Conservation (phyloP, 35 echinoderm and acorn worm genomes). For the Hemicentrotus pulcherrimus region DNA sequence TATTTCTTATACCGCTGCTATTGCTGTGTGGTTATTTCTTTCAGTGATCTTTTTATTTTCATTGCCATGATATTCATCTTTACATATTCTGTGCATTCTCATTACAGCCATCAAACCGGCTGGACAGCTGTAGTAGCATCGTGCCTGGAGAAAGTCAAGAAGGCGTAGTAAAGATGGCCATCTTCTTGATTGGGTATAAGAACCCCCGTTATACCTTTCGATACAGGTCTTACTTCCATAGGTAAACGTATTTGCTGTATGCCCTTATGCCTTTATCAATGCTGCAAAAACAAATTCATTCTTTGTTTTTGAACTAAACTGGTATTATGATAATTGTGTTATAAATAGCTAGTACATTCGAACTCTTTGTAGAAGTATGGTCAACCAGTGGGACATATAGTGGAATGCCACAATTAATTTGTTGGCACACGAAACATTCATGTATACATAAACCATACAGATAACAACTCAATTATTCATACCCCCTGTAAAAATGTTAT, state of each 20-base stretch:
- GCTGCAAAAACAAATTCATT: not conserved
- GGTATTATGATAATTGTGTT: no score
- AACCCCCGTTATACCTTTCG: not conserved
- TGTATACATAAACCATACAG: not conserved
- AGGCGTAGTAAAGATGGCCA: not conserved
- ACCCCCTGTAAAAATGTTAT: no score
- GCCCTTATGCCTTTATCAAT: not conserved
- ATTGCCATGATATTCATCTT: not conserved
- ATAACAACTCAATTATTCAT: not conserved
- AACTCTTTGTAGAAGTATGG: no score
- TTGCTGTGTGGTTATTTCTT: not conserved
- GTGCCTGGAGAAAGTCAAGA: conserved; percentile 73
- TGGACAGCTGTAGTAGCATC: conserved; percentile 94
- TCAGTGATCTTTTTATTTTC: not conserved
- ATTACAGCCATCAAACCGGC: conserved; percentile 92
- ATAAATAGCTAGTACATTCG: no score
- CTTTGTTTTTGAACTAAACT: not conserved
- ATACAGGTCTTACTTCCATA: not conserved
- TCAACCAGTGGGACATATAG: no score
- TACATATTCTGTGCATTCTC: conserved; percentile 23
- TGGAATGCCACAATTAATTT: no score
- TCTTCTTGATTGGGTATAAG: not conserved
- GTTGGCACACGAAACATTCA: no score
- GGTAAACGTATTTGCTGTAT: not conserved
- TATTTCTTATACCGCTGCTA: not conserved